Conservation (phyloP, 1,140 invertebrate species). For the Copidosoma floridanum region DNA sequence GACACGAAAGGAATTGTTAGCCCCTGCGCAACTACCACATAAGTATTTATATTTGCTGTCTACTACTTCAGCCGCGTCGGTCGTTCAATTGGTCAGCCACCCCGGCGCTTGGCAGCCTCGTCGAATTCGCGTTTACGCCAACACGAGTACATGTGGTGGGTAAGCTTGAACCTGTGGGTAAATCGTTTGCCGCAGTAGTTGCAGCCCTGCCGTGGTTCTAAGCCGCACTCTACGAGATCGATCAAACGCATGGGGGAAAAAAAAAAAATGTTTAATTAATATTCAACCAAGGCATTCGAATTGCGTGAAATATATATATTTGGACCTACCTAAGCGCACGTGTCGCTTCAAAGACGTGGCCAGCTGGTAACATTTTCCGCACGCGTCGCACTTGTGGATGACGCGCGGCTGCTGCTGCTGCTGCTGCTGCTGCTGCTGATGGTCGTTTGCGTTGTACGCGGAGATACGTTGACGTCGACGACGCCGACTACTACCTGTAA, state of each 20-base stretch:
- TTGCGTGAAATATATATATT: neutral
- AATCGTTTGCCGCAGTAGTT: slow-evolving; percentile 50
- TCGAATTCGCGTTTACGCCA: slow-evolving; percentile 19
- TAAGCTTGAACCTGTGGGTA: slow-evolving; percentile 47
- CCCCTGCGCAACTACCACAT: no score
- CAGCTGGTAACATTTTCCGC: slow-evolving; percentile 35
- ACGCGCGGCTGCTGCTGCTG: slow-evolving; percentile 1
- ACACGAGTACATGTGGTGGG: slow-evolving; percentile 36
- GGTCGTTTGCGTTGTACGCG: neutral
- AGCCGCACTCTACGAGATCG: slow-evolving; percentile 53
- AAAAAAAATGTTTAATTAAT: neutral
- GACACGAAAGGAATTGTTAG: no score
- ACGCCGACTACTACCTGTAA: slow-evolving; percentile 37
- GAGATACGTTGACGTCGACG: slow-evolving; percentile 3
- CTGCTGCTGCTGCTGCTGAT: neutral
- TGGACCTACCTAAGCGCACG: slow-evolving; percentile 44
- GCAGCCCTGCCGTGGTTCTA: slow-evolving; percentile 47
- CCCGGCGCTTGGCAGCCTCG: no score
- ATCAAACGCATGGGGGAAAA: neutral
- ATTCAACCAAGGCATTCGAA: no score
- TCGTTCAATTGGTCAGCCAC: no score
- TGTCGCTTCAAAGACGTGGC: slow-evolving; percentile 47
- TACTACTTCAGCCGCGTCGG: no score
- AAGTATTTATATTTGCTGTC: no score
- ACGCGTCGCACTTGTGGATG: slow-evolving; percentile 33